A percentile compares a stretch with the other conserved stretches of the same genome.
Evolutionary conservation across 37 sponge, comb jelly and placozoan genomes (phyloP).

Genomic region (Ianthella basta): DNA sequence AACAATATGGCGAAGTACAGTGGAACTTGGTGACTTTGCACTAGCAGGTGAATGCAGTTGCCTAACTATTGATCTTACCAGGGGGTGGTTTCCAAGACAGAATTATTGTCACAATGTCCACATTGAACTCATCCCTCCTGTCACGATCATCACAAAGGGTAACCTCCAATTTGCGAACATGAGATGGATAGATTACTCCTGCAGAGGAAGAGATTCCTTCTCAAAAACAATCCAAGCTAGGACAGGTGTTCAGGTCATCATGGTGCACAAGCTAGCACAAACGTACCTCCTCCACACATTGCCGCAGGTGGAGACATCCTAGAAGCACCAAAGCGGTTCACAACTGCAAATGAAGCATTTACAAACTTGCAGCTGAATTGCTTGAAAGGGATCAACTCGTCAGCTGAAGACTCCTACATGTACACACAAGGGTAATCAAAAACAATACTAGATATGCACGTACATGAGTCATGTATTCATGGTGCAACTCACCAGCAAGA

Average conservation of each 20-base stretch:
- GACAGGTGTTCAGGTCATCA: no score
- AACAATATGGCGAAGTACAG: no score
- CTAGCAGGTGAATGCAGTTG: no score
- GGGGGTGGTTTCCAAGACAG: conserved; percentile 8
- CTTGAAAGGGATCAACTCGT: not conserved
- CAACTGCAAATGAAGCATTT: conserved; percentile 27
- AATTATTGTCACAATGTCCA: not conserved
- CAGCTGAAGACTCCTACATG: no score
- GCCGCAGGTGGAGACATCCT: not conserved
- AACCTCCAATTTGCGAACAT: not conserved
- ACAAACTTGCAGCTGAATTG: conserved; percentile 12
- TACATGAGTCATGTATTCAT: no score
- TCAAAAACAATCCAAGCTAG: no score
- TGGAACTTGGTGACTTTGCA: no score
- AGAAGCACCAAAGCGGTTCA: conserved; percentile 17
- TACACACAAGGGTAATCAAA: no score
- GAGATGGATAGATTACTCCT: conserved; percentile 6
- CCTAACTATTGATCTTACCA: not conserved
- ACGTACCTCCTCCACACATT: conserved; percentile 30
- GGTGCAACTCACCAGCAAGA: conserved; percentile 1
- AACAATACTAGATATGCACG: no score
- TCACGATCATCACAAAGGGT: conserved; percentile 7
- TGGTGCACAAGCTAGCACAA: no score
- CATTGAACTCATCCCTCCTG: not conserved
- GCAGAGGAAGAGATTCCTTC: not conserved